A percentile compares a stretch with the other conserved stretches of the same genome.
Evolutionary conservation across 1,140 invertebrate species (phyloP).

Genomic region (Magallana ariakensis): DNA sequence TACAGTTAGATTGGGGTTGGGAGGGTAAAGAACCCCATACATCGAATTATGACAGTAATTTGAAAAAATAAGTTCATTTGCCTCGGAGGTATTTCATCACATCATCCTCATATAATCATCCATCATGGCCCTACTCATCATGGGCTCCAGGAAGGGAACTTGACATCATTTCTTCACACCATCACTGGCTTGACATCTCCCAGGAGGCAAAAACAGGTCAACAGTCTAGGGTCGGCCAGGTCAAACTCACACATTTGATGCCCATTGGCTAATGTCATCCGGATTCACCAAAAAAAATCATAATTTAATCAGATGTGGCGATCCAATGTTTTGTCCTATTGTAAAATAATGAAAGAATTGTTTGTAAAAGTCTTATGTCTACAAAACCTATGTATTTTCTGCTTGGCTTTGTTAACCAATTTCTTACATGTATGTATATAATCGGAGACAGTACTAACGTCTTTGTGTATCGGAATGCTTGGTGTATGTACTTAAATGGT

Average conservation of each 20-base stretch:
- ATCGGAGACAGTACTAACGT: not conserved
- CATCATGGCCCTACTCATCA: not conserved
- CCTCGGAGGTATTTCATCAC: not conserved
- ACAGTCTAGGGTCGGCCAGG: not conserved
- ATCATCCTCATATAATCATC: constrained; percentile 3
- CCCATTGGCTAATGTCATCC: not conserved
- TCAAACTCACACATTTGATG: constrained; percentile 3
- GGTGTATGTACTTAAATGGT: not conserved
- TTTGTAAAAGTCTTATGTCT: not conserved
- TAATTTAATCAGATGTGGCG: not conserved
- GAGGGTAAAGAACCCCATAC: too few species aligned
- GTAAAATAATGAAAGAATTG: too few species aligned
- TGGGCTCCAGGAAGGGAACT: not conserved
- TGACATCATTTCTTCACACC: not conserved
- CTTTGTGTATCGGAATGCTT: not conserved
- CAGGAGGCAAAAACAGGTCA: not conserved
- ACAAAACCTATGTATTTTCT: not conserved
- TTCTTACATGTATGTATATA: constrained; percentile 20
- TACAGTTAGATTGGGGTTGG: too few species aligned
- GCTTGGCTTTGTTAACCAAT: constrained; percentile 8
- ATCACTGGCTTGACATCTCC: not conserved
- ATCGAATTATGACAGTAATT: too few species aligned
- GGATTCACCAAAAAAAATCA: not conserved
- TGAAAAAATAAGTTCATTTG: not conserved
- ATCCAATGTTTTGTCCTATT: too few species aligned